phyloP scores from a whole-genome alignment of 1,140 invertebrate genomes.

The Oryctes rhinoceros region DNA sequence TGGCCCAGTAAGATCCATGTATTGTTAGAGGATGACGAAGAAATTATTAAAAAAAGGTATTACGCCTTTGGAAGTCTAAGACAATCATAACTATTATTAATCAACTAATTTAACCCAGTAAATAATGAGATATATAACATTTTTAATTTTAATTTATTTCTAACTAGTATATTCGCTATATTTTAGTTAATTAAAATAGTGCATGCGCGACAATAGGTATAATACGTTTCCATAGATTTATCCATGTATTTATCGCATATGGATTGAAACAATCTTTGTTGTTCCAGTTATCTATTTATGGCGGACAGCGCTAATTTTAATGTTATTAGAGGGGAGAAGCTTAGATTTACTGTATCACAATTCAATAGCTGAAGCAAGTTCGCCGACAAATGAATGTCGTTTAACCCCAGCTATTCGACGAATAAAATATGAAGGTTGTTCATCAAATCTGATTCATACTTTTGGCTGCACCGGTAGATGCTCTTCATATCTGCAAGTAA shows the following conservation, averaged over 20 bases:
- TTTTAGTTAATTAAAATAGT: background rate
- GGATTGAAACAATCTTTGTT: background rate
- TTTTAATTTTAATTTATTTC: background rate
- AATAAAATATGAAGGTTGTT: conserved; percentile 2
- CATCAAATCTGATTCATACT: background rate
- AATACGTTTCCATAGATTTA: no score
- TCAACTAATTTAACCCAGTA: background rate
- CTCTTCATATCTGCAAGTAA: background rate
- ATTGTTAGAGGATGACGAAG: background rate
- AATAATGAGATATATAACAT: background rate
- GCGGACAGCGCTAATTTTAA: background rate
- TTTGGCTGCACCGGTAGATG: conserved; percentile 1
- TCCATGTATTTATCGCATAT: background rate
- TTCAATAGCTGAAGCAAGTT: background rate
- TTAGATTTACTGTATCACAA: background rate
- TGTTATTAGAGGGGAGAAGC: background rate
- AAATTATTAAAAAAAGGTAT: background rate
- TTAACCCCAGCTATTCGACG: background rate
- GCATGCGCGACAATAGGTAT: background rate
- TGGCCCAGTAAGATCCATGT: background rate
- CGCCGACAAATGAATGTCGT: background rate
- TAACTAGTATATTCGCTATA: background rate
- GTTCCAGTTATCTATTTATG: background rate
- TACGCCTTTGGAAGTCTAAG: background rate
- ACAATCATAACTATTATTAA: no score